Conservation (phyloP, 1,140 invertebrate genomes). For the Paraescarpia echinospica region DNA sequence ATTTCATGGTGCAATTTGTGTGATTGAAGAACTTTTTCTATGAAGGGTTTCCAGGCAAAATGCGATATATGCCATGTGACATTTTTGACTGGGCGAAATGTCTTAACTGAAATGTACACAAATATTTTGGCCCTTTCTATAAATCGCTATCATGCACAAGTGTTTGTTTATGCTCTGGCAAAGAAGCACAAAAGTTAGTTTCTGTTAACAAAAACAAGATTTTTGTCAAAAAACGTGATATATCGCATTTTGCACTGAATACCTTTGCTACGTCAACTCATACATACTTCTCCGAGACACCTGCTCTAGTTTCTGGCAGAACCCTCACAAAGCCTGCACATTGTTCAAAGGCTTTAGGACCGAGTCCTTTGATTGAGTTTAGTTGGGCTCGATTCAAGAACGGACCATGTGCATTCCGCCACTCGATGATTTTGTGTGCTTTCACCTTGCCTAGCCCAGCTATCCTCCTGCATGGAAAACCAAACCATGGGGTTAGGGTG, state of each 20-base stretch:
- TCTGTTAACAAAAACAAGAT: no score
- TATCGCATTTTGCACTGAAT: no score
- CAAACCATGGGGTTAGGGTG: not conserved
- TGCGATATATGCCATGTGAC: no score
- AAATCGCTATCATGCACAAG: not conserved
- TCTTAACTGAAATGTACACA: not conserved
- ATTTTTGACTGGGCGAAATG: no score
- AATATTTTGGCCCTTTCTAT: not conserved
- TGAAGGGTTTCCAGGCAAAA: no score
- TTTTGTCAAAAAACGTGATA: no score
- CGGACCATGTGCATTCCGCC: slow-evolving; percentile 69
- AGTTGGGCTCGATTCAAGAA: slow-evolving; percentile 76
- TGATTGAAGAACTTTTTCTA: no score
- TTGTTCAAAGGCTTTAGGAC: slow-evolving; percentile 80
- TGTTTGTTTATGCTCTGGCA: not conserved
- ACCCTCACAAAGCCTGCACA: slow-evolving; percentile 86
- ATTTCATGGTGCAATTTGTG: no score
- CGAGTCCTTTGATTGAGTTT: slow-evolving; percentile 75
- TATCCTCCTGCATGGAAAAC: slow-evolving; percentile 66
- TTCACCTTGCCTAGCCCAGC: slow-evolving; percentile 75
- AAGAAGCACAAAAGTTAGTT: no score
- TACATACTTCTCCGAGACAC: not conserved
- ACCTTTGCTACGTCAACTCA: not conserved
- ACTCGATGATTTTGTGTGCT: slow-evolving; percentile 77
- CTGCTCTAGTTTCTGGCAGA: slow-evolving; percentile 57